A percentile compares a stretch with the other conserved stretches of the same genome.
Evolutionary conservation across 2,888 invertebrate genomes (phyloP).

Genomic region (Nemotelus pantherinus): DNA sequence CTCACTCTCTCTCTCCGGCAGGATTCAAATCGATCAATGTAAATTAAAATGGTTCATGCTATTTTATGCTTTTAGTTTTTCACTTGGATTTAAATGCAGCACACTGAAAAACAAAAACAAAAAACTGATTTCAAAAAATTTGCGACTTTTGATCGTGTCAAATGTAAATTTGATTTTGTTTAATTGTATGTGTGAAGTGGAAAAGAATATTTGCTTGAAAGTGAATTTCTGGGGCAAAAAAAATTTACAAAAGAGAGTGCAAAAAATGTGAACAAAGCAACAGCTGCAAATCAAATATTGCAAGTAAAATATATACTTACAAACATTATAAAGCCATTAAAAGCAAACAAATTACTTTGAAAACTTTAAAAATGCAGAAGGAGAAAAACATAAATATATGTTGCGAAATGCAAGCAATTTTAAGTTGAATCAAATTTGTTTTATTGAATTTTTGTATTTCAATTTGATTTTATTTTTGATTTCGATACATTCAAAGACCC

Average conservation of each 20-base stretch:
- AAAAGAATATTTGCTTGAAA: neutral
- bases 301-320: neutral
- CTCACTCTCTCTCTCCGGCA: no score
- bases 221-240: neutral
- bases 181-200: no score
- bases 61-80: no score
- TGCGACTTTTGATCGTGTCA: no score
- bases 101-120: no score
- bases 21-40: no score
- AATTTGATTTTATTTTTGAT: neutral
- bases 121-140: no score
- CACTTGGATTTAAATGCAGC: no score
- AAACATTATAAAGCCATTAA: constrained; percentile 18
- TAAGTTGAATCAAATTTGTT: constrained; percentile 32
- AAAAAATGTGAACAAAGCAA: neutral
- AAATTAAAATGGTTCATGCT: no score
- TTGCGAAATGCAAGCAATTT: constrained; percentile 8
- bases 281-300: neutral
- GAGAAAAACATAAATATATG: no score
- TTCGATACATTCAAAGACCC: no score
- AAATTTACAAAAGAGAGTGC: neutral
- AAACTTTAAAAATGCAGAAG: neutral
- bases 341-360: neutral
- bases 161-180: no score
- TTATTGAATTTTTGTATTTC: constrained; percentile 1